Evolutionary conservation across 2,113 vertebrate species (phyloP), one percentile per base, ranked within the genome.

Genomic region (Otocyon megalotis): DNA sequence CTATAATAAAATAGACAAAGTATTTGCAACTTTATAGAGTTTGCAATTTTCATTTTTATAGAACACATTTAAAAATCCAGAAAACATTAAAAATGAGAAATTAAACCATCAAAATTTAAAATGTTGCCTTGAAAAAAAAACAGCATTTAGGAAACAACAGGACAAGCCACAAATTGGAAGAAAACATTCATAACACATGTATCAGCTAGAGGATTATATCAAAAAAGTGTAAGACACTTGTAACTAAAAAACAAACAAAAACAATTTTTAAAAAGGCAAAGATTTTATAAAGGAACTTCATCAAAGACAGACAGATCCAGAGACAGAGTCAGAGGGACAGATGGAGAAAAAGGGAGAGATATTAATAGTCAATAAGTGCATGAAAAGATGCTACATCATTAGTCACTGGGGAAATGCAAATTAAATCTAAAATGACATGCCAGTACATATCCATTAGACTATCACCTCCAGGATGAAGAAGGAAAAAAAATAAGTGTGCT

Each of bases 11-110:
- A 62, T 22, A n/a, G 26, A 84, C 24, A 80, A 74, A 67, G n/a
- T 87, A 30, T 53, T 87, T 79, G 20, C 22, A 65, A 48, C 5
- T 28, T 84, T 79, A 92, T 79, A 92, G 37, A 92, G 17, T 71
- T 71, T 87, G 19, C 26, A 69, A 58, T 67, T 56, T 48, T 93
- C 67, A 43, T 93, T 50, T 13, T 69, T 35, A 62, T 37, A 77
- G 7, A 83, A 43, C 86, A 88, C 1, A 43, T 53, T 43, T 79
- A 8, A 20, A 43, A 91, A 54, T 43, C 28, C 60, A 37, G 7
- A 17, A 90, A 92, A n/a, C 1, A 56, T 32, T 76, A 3, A n/a
- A 83, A 81, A n/a, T 22, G 24, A 90, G 2, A 30, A 30, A 58
- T 26, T 24, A 13, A 43, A 48, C 1, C 17, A 81, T 35, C n/a